phyloP scores from a whole-genome alignment of 2,797 vertebrate species.

The Ctenochaetus hawaiiensis region DNA sequence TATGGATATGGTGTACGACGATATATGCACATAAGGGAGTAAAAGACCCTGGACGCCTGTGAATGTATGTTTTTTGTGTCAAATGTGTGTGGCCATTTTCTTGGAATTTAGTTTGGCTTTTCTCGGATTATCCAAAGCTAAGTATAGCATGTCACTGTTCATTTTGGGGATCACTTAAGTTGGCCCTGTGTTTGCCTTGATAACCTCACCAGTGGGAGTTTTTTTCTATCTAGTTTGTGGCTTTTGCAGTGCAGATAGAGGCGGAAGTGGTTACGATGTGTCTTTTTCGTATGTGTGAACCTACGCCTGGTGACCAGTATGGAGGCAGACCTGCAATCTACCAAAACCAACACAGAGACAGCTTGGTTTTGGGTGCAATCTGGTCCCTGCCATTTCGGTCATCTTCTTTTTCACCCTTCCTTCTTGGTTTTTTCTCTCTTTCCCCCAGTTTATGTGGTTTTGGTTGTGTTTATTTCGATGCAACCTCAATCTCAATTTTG shows the following conservation, averaged over 20 bases:
- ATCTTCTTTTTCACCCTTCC: constrained; percentile 49
- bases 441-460: constrained; percentile 57
- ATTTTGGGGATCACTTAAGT: constrained; percentile 47
- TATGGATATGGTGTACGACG: constrained; percentile 52
- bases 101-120: constrained; percentile 60
- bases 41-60: constrained; percentile 45
- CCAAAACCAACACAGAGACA: constrained; percentile 69
- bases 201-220: constrained; percentile 70
- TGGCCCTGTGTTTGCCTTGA: constrained; percentile 57
- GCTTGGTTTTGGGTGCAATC: constrained; percentile 58
- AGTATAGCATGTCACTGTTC: constrained; percentile 47
- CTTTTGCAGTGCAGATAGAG: constrained; percentile 53
- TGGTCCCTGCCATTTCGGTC: constrained; percentile 47
- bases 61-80: constrained; percentile 32
- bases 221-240: constrained; percentile 51
- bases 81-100: constrained; percentile 55
- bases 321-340: constrained; percentile 75
- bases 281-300: constrained; percentile 65
- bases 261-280: constrained; percentile 66
- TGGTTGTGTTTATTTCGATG: constrained; percentile 66
- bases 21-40: constrained; percentile 45
- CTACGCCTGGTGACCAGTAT: constrained; percentile 69
- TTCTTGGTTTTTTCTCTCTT: constrained; percentile 45
- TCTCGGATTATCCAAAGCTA: constrained; percentile 56
- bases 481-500: constrained; percentile 47